These are phyloP conservation scores for Sylvilagus floridanus DNA, from an alignment of 2,797 vertebrate species.

Conservation along the genomic window DNA sequence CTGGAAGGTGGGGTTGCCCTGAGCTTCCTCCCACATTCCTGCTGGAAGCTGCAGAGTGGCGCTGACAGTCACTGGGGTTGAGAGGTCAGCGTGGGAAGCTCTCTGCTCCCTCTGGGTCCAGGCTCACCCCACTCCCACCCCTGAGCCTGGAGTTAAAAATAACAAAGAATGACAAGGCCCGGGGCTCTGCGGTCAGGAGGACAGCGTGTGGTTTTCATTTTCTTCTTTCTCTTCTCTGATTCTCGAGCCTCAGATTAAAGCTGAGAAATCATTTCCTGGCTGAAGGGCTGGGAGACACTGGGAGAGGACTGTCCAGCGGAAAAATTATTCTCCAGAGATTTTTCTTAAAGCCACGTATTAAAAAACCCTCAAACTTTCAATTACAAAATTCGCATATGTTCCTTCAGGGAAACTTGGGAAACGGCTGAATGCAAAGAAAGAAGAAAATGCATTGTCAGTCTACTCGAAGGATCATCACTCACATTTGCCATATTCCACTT, in stretches of 20 bases:
- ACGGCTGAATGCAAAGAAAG: background rate
- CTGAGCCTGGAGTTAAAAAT: conserved; percentile 49
- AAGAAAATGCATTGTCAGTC: background rate
- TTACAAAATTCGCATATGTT: conserved; percentile 23
- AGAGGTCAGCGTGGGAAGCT: background rate
- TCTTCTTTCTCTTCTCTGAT: conserved; percentile 12
- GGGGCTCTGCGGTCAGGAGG: background rate
- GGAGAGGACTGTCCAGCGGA: background rate
- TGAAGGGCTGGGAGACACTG: background rate
- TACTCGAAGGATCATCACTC: background rate
- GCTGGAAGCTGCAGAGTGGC: background rate
- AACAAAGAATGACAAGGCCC: conserved; percentile 46
- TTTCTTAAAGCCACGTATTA: background rate
- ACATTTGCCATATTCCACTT: background rate
- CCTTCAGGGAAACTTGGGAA: conserved; percentile 26
- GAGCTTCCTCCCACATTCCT: background rate
- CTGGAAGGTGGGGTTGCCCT: background rate
- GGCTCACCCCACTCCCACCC: too few relatives aligned
- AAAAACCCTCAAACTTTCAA: background rate
- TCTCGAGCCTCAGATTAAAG: conserved; percentile 63
- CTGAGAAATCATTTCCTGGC: conserved; percentile 44
- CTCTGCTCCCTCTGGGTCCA: background rate
- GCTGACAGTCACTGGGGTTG: background rate
- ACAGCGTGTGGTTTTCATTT: conserved; percentile 57
- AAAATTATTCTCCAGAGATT: conserved; percentile 2